Percentiles rank a stretch among this genome's conserved stretches.
These are phyloP conservation scores for Archocentrus centrarchus DNA, from an alignment of 2,113 vertebrate species.

Conservation along the genomic window DNA sequence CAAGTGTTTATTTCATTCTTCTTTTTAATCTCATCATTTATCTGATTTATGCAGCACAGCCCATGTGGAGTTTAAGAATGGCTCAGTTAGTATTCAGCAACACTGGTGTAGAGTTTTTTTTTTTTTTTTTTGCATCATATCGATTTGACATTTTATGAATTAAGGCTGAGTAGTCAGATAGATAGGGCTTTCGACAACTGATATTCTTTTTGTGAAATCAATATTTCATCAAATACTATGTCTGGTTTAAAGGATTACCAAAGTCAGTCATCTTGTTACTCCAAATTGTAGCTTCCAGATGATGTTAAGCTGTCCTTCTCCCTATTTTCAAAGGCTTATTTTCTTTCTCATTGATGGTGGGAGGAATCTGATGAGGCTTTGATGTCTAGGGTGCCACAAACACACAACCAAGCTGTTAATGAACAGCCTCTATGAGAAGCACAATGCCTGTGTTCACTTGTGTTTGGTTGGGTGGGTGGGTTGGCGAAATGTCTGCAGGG, in stretches of 20 bases:
- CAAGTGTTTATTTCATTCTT: background rate
- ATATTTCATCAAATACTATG: conserved; percentile 31
- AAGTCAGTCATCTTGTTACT: conserved; percentile 39
- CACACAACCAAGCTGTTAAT: conserved; percentile 67
- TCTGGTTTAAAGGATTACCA: conserved; percentile 19
- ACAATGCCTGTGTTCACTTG: conserved; percentile 56
- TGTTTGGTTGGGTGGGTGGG: conserved; percentile 58
- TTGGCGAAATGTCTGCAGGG: conserved; percentile 65
- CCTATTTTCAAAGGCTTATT: conserved; percentile 36
- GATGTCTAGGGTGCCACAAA: conserved; percentile 58
- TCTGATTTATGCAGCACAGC: background rate
- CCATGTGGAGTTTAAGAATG: background rate
- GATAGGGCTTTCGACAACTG: conserved; percentile 2
- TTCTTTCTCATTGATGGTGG: conserved; percentile 40
- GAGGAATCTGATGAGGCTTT: conserved; percentile 63
- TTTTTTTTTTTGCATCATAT: conserved; percentile 3
- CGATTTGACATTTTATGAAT: background rate
- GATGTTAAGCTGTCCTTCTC: conserved; percentile 34
- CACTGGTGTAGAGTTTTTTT: background rate
- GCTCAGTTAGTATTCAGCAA: background rate
- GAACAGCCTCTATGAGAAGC: conserved; percentile 57
- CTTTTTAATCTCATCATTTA: background rate
- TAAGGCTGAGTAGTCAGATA: background rate
- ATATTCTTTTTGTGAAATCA: background rate
- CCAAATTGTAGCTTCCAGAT: conserved; percentile 40